These are phyloP conservation scores for Hemicentrotus pulcherrimus DNA, from an alignment of 35 echinoderm and acorn worm species.

Conservation along the genomic window DNA sequence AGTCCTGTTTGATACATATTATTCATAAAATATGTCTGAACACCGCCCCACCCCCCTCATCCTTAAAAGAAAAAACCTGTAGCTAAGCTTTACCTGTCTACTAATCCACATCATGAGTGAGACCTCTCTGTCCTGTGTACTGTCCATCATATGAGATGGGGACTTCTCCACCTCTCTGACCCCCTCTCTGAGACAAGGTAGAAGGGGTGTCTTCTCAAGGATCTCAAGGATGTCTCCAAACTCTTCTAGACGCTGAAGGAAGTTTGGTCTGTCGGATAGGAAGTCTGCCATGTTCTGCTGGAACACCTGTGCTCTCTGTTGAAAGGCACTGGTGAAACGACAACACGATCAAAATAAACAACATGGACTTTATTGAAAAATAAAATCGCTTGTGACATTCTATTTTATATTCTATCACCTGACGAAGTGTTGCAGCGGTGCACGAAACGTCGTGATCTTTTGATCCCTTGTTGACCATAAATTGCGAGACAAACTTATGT, in stretches of 20 bases:
- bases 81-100: conserved; percentile 70
- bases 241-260: conserved; percentile 66
- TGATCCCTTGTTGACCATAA: no score
- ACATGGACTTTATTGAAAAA: no score
- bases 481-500: no score
- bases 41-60: no score
- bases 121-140: conserved; percentile 31
- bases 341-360: background rate
- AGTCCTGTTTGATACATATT: no score
- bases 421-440: no score
- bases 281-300: conserved; percentile 84
- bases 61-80: background rate
- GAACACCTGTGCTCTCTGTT: conserved; percentile 72
- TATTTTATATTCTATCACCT: no score
- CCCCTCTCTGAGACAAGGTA: conserved; percentile 63
- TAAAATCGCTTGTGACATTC: no score
- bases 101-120: conserved; percentile 94
- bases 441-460: no score
- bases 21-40: no score
- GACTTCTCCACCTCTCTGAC: conserved; percentile 30
- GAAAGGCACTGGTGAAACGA: conserved; percentile 80
- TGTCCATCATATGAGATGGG: background rate
- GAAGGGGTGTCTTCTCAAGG: conserved; percentile 84
- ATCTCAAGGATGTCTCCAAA: conserved; percentile 68
- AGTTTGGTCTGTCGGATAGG: conserved; percentile 60